A percentile compares a stretch with the other conserved stretches of the same genome.
phyloP scores from a whole-genome alignment of 2,797 vertebrate species.

The Acomys russatus region DNA sequence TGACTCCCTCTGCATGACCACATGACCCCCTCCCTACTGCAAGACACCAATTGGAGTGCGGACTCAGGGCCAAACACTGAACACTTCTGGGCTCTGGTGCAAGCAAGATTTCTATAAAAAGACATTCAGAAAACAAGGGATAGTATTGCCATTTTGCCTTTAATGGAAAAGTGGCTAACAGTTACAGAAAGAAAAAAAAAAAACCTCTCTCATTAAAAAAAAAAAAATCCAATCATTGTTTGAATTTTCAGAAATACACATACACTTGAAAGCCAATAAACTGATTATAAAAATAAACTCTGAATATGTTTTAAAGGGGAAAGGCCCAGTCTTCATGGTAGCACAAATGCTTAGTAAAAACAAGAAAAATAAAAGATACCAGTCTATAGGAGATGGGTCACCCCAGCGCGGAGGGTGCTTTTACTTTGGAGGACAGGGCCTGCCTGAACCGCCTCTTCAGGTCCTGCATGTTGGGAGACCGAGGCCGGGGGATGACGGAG shows the following conservation, averaged over 20 bases:
- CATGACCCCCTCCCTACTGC: not conserved
- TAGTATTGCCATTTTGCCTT: constrained; percentile 83
- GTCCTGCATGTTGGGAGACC: constrained; percentile 92
- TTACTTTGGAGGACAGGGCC: constrained; percentile 91
- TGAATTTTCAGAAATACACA: constrained; percentile 73
- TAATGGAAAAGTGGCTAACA: constrained; percentile 82
- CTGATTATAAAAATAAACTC: constrained; percentile 90
- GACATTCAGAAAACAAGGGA: constrained; percentile 76
- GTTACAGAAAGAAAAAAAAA: constrained; percentile 56
- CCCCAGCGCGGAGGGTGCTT: constrained; percentile 70
- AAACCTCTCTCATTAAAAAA: constrained; percentile 59
- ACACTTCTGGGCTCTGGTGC: constrained; percentile 71
- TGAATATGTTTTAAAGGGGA: constrained; percentile 75
- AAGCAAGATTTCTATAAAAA: constrained; percentile 81
- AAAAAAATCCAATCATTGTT: constrained; percentile 55
- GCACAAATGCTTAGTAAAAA: constrained; percentile 5
- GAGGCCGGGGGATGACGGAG: constrained; percentile 90
- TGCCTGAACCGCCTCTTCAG: constrained; percentile 93
- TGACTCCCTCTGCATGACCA: not conserved
- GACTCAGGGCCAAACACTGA: constrained; percentile 55
- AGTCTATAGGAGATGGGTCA: constrained; percentile 56
- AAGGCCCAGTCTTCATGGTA: constrained; percentile 77
- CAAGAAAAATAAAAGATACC: not conserved
- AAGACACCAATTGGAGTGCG: constrained; percentile 73
- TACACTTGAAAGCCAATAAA: constrained; percentile 77